phyloP scores from a whole-genome alignment of 92 coral and sea anemone genomes.

The Paramuricea clavata region DNA sequence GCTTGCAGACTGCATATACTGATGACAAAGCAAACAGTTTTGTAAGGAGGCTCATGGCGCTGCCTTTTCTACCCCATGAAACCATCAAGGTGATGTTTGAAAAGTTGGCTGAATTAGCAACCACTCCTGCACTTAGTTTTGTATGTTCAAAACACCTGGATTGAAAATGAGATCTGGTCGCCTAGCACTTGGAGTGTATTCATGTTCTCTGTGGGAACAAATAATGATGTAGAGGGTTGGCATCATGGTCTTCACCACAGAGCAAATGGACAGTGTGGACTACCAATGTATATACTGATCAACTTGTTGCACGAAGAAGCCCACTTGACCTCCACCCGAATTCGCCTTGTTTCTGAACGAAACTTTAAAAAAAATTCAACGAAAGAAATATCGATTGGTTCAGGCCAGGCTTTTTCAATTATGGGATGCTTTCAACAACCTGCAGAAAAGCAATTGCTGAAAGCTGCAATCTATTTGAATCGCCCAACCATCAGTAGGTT shows the following conservation, averaged over 20 bases:
- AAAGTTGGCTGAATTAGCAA: conserved; percentile 30
- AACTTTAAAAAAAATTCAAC: too few relatives aligned
- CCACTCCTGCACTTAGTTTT: conserved; percentile 23
- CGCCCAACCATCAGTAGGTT: too few relatives aligned
- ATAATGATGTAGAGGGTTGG: conserved; percentile 73
- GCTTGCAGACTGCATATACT: conserved; percentile 17
- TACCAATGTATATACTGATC: conserved; percentile 5
- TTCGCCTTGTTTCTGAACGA: too few relatives aligned
- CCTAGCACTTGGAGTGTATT: conserved; percentile 63
- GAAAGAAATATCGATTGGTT: too few relatives aligned
- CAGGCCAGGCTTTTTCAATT: too few relatives aligned
- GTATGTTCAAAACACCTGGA: conserved; percentile 62
- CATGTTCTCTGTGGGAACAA: conserved; percentile 58
- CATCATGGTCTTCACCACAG: conserved; percentile 42
- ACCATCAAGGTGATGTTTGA: conserved; percentile 35
- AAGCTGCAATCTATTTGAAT: too few relatives aligned
- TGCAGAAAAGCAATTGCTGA: too few relatives aligned
- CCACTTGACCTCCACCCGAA: too few relatives aligned
- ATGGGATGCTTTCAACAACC: too few relatives aligned
- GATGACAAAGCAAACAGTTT: conserved; percentile 40
- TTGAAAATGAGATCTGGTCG: conserved; percentile 31
- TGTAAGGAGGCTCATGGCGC: conserved; percentile 54
- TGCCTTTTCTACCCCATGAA: conserved; percentile 54
- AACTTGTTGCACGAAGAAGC: too few relatives aligned
- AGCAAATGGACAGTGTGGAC: conserved; percentile 19